Evolutionary conservation across 2,888 invertebrate genomes (phyloP).

Genomic region (Drosophila hamatofila): DNA sequence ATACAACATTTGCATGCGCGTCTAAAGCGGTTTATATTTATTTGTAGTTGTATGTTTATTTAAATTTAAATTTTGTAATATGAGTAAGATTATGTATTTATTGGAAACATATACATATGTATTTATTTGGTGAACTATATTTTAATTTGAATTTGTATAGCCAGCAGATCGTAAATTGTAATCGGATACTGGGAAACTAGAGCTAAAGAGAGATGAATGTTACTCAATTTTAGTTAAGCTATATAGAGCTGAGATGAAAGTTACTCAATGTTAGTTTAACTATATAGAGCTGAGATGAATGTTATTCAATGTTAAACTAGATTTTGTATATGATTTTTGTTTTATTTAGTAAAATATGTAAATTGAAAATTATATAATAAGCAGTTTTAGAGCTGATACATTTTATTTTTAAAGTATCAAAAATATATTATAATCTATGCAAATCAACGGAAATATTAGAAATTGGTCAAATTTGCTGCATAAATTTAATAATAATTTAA

Average conservation of each 20-base stretch:
- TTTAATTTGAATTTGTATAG: conserved; percentile 23
- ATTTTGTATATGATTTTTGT: not conserved
- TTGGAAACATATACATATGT: conserved; percentile 1
- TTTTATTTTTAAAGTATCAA: not conserved
- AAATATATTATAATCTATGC: not conserved
- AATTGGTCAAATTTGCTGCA: not conserved
- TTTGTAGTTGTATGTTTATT: conserved; percentile 12
- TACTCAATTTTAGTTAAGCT: not conserved
- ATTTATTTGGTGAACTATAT: conserved; percentile 24
- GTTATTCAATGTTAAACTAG: not conserved
- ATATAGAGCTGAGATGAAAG: not conserved
- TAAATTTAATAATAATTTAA: not conserved
- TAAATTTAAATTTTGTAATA: conserved; percentile 29
- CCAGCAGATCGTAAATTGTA: conserved; percentile 36
- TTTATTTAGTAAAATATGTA: not conserved
- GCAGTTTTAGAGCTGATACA: not conserved
- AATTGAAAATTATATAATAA: not conserved
- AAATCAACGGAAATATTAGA: not conserved
- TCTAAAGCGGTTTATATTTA: conserved; percentile 31
- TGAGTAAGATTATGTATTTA: not conserved
- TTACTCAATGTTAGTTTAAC: not conserved
- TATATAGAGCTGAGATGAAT: not conserved
- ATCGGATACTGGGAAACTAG: conserved; percentile 11
- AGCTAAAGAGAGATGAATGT: not conserved
- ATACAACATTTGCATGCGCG: conserved; percentile 26